Evolutionary conservation across 2,113 vertebrate species (phyloP).

Genomic region (Ifrita kowaldi): DNA sequence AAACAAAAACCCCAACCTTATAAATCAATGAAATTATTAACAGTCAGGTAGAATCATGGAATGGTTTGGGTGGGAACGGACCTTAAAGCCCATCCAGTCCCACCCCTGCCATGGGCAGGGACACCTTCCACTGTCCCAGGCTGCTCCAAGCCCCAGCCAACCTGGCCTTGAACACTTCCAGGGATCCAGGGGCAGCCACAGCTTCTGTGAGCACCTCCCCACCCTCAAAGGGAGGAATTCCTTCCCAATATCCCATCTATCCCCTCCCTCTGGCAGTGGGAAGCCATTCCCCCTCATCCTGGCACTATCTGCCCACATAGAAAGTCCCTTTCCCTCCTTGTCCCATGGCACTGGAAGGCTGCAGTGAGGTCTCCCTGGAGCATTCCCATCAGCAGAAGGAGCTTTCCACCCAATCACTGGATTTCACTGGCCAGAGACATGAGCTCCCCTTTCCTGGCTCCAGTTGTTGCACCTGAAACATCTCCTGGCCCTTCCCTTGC

Average conservation of each 20-base stretch:
- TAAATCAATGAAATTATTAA: not conserved
- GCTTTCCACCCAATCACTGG: not conserved
- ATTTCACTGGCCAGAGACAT: not conserved
- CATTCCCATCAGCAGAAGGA: not conserved
- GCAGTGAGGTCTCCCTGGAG: not conserved
- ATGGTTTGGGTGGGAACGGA: not conserved
- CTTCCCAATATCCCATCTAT: accelerated
- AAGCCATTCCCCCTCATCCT: not conserved
- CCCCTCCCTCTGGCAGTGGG: not conserved
- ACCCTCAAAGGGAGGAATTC: accelerated
- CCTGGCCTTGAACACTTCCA: not conserved
- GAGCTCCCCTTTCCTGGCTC: not conserved
- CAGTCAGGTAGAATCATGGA: not conserved
- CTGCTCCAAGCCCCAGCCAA: accelerated
- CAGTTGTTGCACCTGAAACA: not conserved
- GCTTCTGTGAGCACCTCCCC: accelerated
- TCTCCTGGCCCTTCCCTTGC: not conserved
- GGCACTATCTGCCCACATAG: not conserved
- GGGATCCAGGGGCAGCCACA: not conserved
- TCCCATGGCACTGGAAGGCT: not conserved
- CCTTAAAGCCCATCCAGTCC: accelerated
- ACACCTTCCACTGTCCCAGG: not conserved
- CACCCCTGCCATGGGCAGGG: not conserved
- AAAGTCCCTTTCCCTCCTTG: not conserved
- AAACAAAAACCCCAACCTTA: accelerated